Evolutionary conservation across 2,888 invertebrate genomes (phyloP), one percentile per base, ranked within the genome.

Genomic region (Leucophora obtusa): DNA sequence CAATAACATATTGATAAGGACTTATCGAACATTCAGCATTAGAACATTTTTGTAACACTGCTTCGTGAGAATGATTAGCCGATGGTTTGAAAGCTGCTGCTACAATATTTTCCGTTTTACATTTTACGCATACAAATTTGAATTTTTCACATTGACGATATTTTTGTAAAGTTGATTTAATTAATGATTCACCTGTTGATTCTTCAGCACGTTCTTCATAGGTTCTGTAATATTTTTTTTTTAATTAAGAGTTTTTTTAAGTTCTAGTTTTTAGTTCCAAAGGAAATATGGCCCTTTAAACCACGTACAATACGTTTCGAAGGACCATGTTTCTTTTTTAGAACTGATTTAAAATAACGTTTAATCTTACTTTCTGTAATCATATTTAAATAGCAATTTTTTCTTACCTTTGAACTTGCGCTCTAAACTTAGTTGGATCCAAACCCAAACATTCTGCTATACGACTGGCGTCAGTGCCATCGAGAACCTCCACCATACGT

Each of bases 401-500:
- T 28, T 7, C 84, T 82, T 79, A 89, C 90, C 89, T 87, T 69
- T 89, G 88, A 9, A 88, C 88, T 24, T 90, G 88, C 83, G 88
- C 89, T 82, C 91, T 91, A 78, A 90, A 91, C 75, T 90, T 89
- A 11, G 84, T 87, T 0, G 93, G 92, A 88, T 94, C 93, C 72
- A 94, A 89, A 85, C 98, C 98, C 74, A 99, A 92, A 88, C 95
- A 95, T 86, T 96, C 94, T 0, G 99, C 99, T 80, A 99, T 94
- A 82, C 96, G 93, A 65, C 95, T 95, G 2, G 96, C 93, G 91
- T 98, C 98, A 83, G 96, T 96, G 11, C 97, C 98, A 83, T 98
- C 97, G 56, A 99, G 96, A 0, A 98, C 98, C 83, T 98, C 98
- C 88, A 97, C 97, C 87, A 99, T 94, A 83, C 99, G 93, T 33